Evolutionary conservation across 2,888 invertebrate species (phyloP).

Genomic region (Leptopilina syphax): DNA sequence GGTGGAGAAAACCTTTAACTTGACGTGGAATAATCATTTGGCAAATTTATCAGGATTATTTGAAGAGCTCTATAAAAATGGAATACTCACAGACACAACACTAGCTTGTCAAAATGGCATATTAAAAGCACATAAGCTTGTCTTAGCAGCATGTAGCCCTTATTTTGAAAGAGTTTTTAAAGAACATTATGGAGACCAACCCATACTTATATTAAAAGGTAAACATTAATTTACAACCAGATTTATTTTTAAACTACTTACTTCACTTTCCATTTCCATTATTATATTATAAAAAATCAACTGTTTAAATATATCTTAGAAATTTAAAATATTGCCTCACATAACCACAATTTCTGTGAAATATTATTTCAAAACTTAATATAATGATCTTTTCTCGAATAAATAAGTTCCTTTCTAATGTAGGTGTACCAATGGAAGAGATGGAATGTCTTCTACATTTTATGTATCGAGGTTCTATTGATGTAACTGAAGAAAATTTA

Average conservation of each 20-base stretch:
- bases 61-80: slow-evolving; percentile 84
- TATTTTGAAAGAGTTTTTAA: slow-evolving; percentile 87
- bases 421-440: slow-evolving; percentile 82
- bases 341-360: too few species aligned
- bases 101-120: slow-evolving; percentile 85
- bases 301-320: too few species aligned
- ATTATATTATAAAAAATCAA: too few species aligned
- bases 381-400: not conserved
- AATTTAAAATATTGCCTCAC: too few species aligned
- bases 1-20: slow-evolving; percentile 83
- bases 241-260: too few species aligned
- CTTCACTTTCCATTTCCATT: too few species aligned
- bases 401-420: slow-evolving; percentile 32
- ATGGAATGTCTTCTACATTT: slow-evolving; percentile 84
- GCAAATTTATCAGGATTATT: slow-evolving; percentile 85
- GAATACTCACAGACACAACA: slow-evolving; percentile 84
- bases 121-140: slow-evolving; percentile 84
- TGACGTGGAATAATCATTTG: slow-evolving; percentile 86
- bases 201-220: slow-evolving; percentile 83
- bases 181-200: slow-evolving; percentile 86
- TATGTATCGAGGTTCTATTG: slow-evolving; percentile 85
- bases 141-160: slow-evolving; percentile 86
- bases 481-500: slow-evolving; percentile 82
- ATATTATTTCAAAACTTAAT: too few species aligned
- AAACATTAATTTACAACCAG: not conserved